Evolutionary conservation across 2,797 vertebrate species (phyloP).

Genomic region (Sparidentex hasta): DNA sequence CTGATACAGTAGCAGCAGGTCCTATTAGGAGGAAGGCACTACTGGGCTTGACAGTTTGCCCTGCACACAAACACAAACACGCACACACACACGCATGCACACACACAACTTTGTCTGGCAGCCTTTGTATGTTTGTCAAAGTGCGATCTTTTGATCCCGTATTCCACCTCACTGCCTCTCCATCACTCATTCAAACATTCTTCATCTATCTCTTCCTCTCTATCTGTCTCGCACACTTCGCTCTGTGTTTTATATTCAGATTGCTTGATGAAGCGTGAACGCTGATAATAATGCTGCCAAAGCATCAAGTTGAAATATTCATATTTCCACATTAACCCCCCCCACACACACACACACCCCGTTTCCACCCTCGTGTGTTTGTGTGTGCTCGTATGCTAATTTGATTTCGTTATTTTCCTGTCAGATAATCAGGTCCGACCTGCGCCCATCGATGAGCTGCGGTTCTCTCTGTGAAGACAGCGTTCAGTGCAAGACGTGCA

Average conservation of each 20-base stretch:
- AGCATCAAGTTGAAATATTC: constrained; percentile 52
- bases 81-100: constrained; percentile 10
- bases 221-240: constrained; percentile 6
- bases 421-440: constrained; percentile 12
- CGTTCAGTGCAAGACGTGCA: neutral
- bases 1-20: constrained; percentile 42
- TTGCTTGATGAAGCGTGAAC: constrained; percentile 54
- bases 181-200: constrained; percentile 49
- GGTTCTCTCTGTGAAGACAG: neutral
- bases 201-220: constrained; percentile 33
- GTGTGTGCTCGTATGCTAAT: constrained; percentile 1
- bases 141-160: constrained; percentile 67
- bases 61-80: constrained; percentile 14
- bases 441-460: neutral
- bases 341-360: neutral
- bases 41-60: constrained; percentile 29
- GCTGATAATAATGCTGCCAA: constrained; percentile 54
- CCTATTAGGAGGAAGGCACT: constrained; percentile 19
- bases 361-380: neutral
- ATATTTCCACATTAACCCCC: constrained; percentile 44
- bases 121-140: constrained; percentile 55
- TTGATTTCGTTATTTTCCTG: constrained; percentile 17
- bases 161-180: constrained; percentile 56
- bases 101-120: constrained; percentile 20
- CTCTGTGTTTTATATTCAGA: constrained; percentile 58